Conservation (phyloP, 2,888 invertebrate species). For the Loripinus fragilis region DNA sequence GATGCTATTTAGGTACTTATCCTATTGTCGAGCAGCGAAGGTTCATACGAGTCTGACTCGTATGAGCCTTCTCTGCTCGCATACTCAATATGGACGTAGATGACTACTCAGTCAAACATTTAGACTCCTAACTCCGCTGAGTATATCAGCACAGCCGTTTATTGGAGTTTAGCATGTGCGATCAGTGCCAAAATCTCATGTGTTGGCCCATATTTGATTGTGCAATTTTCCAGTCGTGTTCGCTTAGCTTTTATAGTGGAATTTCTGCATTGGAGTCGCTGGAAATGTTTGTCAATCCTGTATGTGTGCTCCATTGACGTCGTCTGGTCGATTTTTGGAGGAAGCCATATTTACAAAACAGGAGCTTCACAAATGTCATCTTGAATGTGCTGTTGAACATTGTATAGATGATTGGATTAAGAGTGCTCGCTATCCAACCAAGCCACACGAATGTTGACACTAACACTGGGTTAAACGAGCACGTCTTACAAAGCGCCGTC, state of each 20-base stretch:
- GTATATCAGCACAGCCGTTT: too few species aligned
- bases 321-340: slow-evolving; percentile 31
- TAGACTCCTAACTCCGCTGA: too few species aligned
- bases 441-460: slow-evolving; percentile 82
- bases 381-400: slow-evolving; percentile 83
- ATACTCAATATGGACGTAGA: too few species aligned
- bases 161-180: too few species aligned
- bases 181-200: too few species aligned
- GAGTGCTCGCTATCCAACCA: slow-evolving; percentile 82
- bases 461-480: slow-evolving; percentile 86
- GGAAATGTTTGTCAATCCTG: slow-evolving; percentile 29
- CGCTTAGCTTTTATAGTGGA: slow-evolving; percentile 36
- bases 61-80: too few species aligned
- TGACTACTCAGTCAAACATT: too few species aligned
- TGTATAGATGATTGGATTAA: slow-evolving; percentile 83
- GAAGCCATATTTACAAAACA: slow-evolving; percentile 74
- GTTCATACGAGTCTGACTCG: too few species aligned
- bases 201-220: too few species aligned
- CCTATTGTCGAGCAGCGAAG: too few species aligned
- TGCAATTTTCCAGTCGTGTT: too few species aligned
- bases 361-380: slow-evolving; percentile 79
- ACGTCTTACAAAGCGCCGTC: slow-evolving; percentile 88
- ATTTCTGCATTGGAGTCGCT: slow-evolving; percentile 42
- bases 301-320: slow-evolving; percentile 34
- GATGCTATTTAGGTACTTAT: too few species aligned